These are phyloP conservation scores for Orius insidiosus DNA, from an alignment of 1,140 invertebrate genomes.

Conservation along the genomic window DNA sequence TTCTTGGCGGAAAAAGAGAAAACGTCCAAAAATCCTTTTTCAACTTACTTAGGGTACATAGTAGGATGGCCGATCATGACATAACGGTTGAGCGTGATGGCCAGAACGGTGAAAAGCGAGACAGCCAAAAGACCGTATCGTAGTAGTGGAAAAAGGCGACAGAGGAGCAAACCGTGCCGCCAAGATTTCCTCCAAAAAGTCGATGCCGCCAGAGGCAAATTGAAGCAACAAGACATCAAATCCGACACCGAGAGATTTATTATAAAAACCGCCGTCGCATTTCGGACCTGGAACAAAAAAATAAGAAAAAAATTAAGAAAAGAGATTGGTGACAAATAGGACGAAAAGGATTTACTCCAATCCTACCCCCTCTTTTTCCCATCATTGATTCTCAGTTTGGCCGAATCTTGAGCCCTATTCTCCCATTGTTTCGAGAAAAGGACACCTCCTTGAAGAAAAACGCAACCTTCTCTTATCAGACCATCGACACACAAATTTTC, in stretches of 20 bases:
- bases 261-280: conserved; percentile 67
- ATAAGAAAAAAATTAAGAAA: conserved; percentile 1
- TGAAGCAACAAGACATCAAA: conserved; percentile 63
- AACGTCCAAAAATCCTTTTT: no score
- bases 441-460: no score
- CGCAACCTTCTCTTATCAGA: no score
- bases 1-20: no score
- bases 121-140: conserved; percentile 66
- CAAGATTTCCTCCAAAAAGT: conserved; percentile 55
- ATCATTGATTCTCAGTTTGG: no score
- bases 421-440: no score
- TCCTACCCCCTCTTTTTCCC: no score
- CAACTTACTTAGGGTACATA: conserved; percentile 60
- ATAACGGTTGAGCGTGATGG: conserved; percentile 69
- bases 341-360: no score
- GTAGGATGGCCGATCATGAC: conserved; percentile 72
- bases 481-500: no score
- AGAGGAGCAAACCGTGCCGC: conserved; percentile 49
- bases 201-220: conserved; percentile 53
- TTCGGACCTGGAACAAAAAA: conserved; percentile 43
- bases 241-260: conserved; percentile 65
- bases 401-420: no score
- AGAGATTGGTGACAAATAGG: no score
- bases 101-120: conserved; percentile 62
- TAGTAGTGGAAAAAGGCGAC: conserved; percentile 53